Evolutionary conservation across 1,140 invertebrate genomes (phyloP).

Genomic region (Contarinia nasturtii): DNA sequence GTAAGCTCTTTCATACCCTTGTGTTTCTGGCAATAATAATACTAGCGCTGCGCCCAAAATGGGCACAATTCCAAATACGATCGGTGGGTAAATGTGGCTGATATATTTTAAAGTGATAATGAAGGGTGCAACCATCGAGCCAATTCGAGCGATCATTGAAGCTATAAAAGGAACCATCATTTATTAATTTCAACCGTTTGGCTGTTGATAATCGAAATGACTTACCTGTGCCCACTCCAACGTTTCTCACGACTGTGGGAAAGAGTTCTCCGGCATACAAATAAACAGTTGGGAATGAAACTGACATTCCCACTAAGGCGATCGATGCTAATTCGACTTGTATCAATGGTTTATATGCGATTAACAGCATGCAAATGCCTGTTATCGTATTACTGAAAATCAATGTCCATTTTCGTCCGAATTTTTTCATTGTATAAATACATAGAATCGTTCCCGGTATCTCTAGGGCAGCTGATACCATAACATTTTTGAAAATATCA

Average conservation of each 20-base stretch:
- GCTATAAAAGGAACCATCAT: slow-evolving; percentile 11
- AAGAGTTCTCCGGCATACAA: slow-evolving; percentile 36
- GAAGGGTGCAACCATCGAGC: slow-evolving; percentile 32
- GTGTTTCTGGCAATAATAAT: slow-evolving; percentile 53
- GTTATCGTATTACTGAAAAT: slow-evolving; percentile 38
- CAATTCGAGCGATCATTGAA: slow-evolving; percentile 32
- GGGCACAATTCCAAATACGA: slow-evolving; percentile 44
- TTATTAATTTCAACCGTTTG: too few species aligned
- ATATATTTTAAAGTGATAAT: slow-evolving; percentile 23
- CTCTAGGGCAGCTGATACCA: slow-evolving; percentile 43
- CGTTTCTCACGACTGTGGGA: slow-evolving; percentile 35
- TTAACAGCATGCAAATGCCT: slow-evolving; percentile 38
- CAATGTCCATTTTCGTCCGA: slow-evolving; percentile 43
- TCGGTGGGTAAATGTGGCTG: slow-evolving; percentile 35
- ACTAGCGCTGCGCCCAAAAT: slow-evolving; percentile 38
- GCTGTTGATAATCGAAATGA: too few species aligned
- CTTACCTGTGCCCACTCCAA: slow-evolving; percentile 25
- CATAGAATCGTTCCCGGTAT: slow-evolving; percentile 47
- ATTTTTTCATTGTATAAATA: slow-evolving; percentile 37
- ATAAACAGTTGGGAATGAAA: slow-evolving; percentile 34
- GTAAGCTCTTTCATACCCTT: too few species aligned
- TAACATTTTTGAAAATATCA: slow-evolving; percentile 53
- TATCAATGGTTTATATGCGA: slow-evolving; percentile 28
- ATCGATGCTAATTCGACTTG: slow-evolving; percentile 9
- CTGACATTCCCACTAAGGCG: slow-evolving; percentile 23